Percentiles rank a stretch among this genome's conserved stretches.
phyloP scores from a whole-genome alignment of 1,140 invertebrate genomes.

The Drosophila paulistorum region DNA sequence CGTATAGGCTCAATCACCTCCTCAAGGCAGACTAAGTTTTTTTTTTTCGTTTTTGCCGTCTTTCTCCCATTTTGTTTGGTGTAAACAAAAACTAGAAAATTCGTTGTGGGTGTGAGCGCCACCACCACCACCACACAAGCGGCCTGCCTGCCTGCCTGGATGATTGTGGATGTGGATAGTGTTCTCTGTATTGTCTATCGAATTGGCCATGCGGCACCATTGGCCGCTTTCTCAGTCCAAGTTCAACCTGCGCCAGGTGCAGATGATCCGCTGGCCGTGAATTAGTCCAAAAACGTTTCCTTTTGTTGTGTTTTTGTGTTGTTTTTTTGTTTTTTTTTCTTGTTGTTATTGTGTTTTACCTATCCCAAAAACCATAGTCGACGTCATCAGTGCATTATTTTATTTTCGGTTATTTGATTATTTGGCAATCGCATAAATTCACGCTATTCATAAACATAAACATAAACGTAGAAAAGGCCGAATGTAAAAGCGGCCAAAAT shows the following conservation, averaged over 20 bases:
- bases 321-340: background rate
- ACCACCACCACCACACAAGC: background rate
- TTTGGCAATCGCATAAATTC: constrained; percentile 48
- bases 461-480: constrained; percentile 15
- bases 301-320: background rate
- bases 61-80: constrained; percentile 27
- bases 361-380: background rate
- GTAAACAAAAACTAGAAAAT: constrained; percentile 60
- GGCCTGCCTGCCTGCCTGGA: background rate
- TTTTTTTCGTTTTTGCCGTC: background rate
- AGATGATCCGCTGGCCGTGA: constrained; percentile 36
- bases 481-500: constrained; percentile 18
- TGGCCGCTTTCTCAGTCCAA: constrained; percentile 37
- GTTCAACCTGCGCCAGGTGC: constrained; percentile 59
- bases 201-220: constrained; percentile 18
- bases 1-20: background rate
- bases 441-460: constrained; percentile 53
- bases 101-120: constrained; percentile 23
- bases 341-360: background rate
- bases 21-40: constrained; percentile 9
- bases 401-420: constrained; percentile 28
- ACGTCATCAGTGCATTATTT: constrained; percentile 45
- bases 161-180: no score
- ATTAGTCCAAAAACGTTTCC: constrained; percentile 4
- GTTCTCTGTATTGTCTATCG: constrained; percentile 31